These are phyloP conservation scores for Pseudomyrmex sp. DNA, from an alignment of 1,140 invertebrate genomes.

Conservation along the genomic window DNA sequence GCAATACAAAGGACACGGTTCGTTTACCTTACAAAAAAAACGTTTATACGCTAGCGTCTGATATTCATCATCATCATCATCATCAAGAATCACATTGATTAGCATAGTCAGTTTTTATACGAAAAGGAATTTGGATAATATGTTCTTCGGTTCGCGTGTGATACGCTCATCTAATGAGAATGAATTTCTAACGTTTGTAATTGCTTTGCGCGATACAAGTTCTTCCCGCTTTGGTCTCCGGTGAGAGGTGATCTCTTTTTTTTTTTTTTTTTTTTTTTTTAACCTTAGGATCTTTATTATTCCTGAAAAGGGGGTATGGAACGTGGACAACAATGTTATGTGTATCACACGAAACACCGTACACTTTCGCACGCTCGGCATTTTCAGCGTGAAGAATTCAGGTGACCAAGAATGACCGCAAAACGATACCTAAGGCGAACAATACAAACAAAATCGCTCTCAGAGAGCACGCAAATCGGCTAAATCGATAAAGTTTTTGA, in stretches of 20 bases:
- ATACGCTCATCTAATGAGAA: slow-evolving; percentile 16
- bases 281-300: slow-evolving; percentile 53
- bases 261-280: slow-evolving; percentile 18
- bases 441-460: not conserved
- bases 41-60: not conserved
- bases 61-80: slow-evolving; percentile 8
- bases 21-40: not conserved
- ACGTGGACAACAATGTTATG: not conserved
- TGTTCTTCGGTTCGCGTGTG: not conserved
- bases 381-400: slow-evolving; percentile 31
- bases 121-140: slow-evolving; percentile 36
- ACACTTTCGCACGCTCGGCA: slow-evolving; percentile 6
- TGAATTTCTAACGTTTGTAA: slow-evolving; percentile 63
- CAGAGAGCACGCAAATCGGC: not conserved
- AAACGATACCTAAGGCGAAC: slow-evolving; percentile 2
- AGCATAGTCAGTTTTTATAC: not conserved
- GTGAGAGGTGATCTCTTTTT: slow-evolving; percentile 10
- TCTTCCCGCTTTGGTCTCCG: slow-evolving; percentile 12
- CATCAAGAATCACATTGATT: not conserved
- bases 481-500: not conserved
- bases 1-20: not conserved
- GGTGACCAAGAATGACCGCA: not conserved
- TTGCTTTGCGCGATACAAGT: slow-evolving; percentile 32
- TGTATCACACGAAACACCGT: not conserved
- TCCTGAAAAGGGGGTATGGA: slow-evolving; percentile 50